A percentile compares a stretch with the other conserved stretches of the same genome.
These are phyloP conservation scores for Ctenosaura bakeri DNA, from an alignment of 2,797 vertebrate species.

Conservation along the genomic window DNA sequence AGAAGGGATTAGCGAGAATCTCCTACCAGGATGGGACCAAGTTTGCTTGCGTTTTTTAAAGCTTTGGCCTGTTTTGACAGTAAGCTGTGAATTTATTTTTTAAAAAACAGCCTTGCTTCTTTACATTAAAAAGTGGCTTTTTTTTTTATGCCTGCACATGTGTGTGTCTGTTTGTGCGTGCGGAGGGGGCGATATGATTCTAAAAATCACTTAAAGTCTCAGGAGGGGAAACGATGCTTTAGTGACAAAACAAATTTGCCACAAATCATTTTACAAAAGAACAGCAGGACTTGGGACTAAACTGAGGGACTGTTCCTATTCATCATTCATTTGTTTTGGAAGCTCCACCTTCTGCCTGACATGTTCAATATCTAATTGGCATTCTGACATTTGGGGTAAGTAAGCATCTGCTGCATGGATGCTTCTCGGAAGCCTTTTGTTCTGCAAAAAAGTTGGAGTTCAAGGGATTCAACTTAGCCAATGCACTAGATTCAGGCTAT, in stretches of 20 bases:
- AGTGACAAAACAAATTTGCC: conserved; percentile 99
- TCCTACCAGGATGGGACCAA: conserved; percentile 6
- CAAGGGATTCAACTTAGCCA: conserved; percentile 78
- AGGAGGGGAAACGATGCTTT: conserved; percentile 85
- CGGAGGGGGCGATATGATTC: conserved; percentile 60
- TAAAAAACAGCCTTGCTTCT: conserved; percentile 56
- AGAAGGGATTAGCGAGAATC: conserved; percentile 27
- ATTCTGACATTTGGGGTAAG: conserved; percentile 95
- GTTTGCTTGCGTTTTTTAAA: conserved; percentile 62
- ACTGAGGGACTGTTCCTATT: conserved; percentile 89
- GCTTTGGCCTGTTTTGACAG: conserved; percentile 53
- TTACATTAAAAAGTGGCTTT: conserved; percentile 15
- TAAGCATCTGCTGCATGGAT: conserved; percentile 92
- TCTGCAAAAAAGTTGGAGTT: conserved; percentile 77
- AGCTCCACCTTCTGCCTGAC: conserved; percentile 90
- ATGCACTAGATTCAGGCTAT: conserved; percentile 73
- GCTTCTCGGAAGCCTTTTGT: conserved; percentile 84
- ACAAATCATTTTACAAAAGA: conserved; percentile 99
- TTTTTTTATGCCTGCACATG: neutral
- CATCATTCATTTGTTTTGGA: conserved; percentile 86
- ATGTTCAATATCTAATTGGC: conserved; percentile 93
- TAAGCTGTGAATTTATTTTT: conserved; percentile 56
- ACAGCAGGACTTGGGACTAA: conserved; percentile 89
- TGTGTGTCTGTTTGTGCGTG: neutral
- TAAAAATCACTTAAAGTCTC: conserved; percentile 80